Conservation (phyloP, 2,113 vertebrate species). For the Silurus meridionalis region DNA sequence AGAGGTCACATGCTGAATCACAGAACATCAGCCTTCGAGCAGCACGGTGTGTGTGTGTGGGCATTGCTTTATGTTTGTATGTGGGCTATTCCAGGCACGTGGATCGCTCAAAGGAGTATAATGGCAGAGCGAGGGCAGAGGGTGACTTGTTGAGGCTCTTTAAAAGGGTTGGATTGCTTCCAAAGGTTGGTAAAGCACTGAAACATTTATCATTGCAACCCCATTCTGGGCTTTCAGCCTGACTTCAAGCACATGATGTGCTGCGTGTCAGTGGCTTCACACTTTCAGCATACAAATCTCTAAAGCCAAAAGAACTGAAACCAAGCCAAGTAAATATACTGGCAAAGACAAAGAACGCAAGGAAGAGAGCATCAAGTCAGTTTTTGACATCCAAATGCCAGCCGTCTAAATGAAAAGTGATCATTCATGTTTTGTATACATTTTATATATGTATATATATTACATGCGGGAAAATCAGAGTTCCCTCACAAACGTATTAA, state of each 20-base stretch:
- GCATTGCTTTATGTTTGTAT: too few relatives aligned
- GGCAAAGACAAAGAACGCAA: conserved; percentile 2
- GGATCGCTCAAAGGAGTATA: conserved; percentile 29
- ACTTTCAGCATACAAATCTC: conserved; percentile 40
- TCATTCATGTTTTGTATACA: neutral
- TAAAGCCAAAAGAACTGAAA: neutral
- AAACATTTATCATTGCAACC: conserved; percentile 31
- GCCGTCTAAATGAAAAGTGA: conserved; percentile 19
- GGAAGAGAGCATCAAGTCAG: conserved; percentile 5
- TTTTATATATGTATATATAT: neutral
- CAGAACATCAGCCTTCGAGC: conserved; percentile 19
- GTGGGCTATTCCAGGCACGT: conserved; percentile 33
- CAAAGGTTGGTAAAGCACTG: conserved; percentile 18
- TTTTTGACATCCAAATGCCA: conserved; percentile 19
- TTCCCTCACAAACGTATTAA: too few relatives aligned
- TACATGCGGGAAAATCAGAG: too few relatives aligned
- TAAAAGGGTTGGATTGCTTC: conserved; percentile 47
- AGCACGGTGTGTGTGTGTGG: neutral
- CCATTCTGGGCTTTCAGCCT: neutral
- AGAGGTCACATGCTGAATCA: conserved; percentile 13
- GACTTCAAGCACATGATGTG: conserved; percentile 16
- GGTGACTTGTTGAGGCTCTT: conserved; percentile 22
- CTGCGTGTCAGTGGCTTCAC: conserved; percentile 6
- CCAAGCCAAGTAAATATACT: conserved; percentile 5
- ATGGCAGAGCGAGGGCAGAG: conserved; percentile 19